Base-by-base conservation (phyloP, 2,888 invertebrate genomes). In the Halocaridina rubra region DNA sequence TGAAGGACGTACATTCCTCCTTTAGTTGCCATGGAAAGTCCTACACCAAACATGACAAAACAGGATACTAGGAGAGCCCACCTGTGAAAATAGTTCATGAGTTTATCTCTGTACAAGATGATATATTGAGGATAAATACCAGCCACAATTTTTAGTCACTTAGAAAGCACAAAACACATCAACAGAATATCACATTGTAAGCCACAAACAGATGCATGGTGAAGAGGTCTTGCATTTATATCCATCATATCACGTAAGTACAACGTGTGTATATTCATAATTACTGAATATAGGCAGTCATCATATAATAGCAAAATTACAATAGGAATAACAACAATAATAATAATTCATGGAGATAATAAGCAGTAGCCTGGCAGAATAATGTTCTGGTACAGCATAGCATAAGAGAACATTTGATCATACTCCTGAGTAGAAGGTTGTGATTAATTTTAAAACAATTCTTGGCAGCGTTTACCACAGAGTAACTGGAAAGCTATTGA, bases 1-100 rank as follows among this genome's bases (percentile, higher is more conserved):
- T 88, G 87, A 4, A 80, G 85, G 61, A 88, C 88, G 16, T 86
- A 86, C 88, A 88, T 88, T 5, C 88, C 88, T 13, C 85, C 88
- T 33, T 86, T 84, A 4, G 86, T 88, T 2, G 88, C 86, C 88
- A 88, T 88, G 4, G 86, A 88, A 24, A 88, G 81, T 5, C 88
- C 88, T 13, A 88, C 86, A 22, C 30, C 10, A 61, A 77, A 88
- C 88, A 88, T 88, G 77, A 86, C 33, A 4, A 75, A n/a, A 59
- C 88, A 88, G 75, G 61, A 61, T 46, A 27, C 80, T 53, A 88
- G 33, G 61, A 88, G 86, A 64, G 82, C 88, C 86, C 86, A 88
- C 78, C 88, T 88, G 79, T 13, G 29, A 53, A 30, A 27, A 30
- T 57, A 27, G 46, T n/a, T 7, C 30, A 67, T 4, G 4, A 30